These are phyloP conservation scores for Sparus aurata DNA, from an alignment of 2,797 vertebrate species.

Conservation along the genomic window DNA sequence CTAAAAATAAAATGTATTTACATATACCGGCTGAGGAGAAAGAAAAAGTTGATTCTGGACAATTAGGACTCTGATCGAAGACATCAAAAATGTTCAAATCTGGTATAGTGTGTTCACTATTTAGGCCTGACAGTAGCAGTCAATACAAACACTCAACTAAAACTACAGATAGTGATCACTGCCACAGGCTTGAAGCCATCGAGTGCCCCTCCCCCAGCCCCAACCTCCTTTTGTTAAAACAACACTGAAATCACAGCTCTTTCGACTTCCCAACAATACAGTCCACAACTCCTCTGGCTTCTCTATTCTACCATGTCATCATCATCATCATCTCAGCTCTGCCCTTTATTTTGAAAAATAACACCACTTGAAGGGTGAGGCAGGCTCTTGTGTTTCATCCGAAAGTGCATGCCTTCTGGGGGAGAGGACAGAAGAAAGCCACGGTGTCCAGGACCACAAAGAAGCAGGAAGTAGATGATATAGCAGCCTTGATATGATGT, in stretches of 20 bases:
- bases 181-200: neutral
- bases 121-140: neutral
- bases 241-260: slow-evolving; percentile 51
- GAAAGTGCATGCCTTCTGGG: neutral
- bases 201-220: neutral
- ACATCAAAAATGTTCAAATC: neutral
- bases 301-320: slow-evolving; percentile 5
- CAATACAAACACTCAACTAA: neutral
- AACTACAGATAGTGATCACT: slow-evolving; percentile 21
- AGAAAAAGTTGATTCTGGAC: neutral
- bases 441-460: slow-evolving; percentile 31
- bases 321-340: slow-evolving; percentile 23
- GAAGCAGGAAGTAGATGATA: neutral
- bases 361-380: slow-evolving; percentile 47
- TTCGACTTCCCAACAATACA: slow-evolving; percentile 48
- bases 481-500: neutral
- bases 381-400: slow-evolving; percentile 43
- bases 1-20: neutral
- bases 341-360: slow-evolving; percentile 57
- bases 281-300: slow-evolving; percentile 30
- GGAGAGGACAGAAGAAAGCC: slow-evolving; percentile 11
- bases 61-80: neutral
- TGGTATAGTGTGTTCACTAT: too few relatives aligned
- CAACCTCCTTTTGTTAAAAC: slow-evolving; percentile 33
- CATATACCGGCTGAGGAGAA: neutral